phyloP scores from a whole-genome alignment of 2,113 vertebrate genomes.

The Rhadina sibilatrix region DNA sequence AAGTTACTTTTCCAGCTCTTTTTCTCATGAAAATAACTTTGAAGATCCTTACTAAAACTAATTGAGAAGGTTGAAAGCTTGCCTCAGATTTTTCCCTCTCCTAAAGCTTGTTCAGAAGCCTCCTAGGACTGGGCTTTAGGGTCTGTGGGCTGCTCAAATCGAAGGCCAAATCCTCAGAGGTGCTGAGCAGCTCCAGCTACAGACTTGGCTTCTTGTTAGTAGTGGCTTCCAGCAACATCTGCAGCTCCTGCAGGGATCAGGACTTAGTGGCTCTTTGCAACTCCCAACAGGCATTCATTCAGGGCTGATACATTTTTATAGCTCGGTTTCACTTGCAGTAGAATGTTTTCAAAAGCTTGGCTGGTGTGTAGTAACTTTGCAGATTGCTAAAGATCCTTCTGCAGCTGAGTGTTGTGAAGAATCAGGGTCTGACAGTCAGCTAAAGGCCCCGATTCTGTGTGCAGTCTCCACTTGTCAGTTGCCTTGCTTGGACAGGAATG shows the following conservation, averaged over 20 bases:
- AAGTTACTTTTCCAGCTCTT: not conserved
- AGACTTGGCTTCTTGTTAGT: not conserved
- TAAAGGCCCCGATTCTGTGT: not conserved
- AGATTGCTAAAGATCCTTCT: not conserved
- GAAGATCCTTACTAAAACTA: slow-evolving; percentile 3
- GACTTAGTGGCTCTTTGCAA: not conserved
- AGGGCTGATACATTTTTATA: not conserved
- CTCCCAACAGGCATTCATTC: not conserved
- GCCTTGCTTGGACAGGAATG: not conserved
- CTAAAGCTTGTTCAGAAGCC: not conserved
- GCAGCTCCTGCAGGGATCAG: not conserved
- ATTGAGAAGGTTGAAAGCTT: not conserved
- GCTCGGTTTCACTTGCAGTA: not conserved
- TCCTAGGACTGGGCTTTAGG: not conserved
- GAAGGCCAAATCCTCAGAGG: not conserved
- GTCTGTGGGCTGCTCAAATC: not conserved
- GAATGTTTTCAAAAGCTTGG: not conserved
- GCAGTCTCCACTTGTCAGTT: not conserved
- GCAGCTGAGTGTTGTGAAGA: not conserved
- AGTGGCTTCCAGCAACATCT: slow-evolving; percentile 26
- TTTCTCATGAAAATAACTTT: not conserved
- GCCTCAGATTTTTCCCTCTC: not conserved
- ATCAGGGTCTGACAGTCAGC: not conserved
- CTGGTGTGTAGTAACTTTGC: not conserved
- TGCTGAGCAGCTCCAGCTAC: not conserved